These are phyloP conservation scores for Nanorana parkeri DNA, from an alignment of 2,113 vertebrate species.

Conservation along the genomic window DNA sequence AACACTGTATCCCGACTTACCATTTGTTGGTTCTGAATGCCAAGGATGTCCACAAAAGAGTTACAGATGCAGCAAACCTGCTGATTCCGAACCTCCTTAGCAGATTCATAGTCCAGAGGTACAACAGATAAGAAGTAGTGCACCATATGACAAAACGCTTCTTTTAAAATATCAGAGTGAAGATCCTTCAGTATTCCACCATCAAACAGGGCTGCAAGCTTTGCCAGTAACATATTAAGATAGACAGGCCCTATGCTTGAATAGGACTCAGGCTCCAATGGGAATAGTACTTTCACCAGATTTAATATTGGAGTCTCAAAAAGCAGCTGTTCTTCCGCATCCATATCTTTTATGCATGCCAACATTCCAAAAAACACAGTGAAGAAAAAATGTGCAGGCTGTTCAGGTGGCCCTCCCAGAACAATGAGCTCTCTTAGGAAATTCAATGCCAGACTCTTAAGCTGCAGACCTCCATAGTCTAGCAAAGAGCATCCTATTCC, in stretches of 20 bases:
- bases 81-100: slow-evolving; percentile 74
- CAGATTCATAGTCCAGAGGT: slow-evolving; percentile 81
- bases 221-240: slow-evolving; percentile 86
- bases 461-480: slow-evolving; percentile 73
- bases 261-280: slow-evolving; percentile 70
- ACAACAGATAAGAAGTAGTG: slow-evolving; percentile 83
- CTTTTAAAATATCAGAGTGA: slow-evolving; percentile 77
- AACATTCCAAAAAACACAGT: slow-evolving; percentile 80
- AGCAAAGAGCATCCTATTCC: slow-evolving; percentile 82
- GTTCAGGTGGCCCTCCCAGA: slow-evolving; percentile 83
- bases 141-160: slow-evolving; percentile 82
- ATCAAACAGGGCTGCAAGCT: slow-evolving; percentile 78
- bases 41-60: slow-evolving; percentile 77
- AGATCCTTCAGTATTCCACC: slow-evolving; percentile 68
- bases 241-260: slow-evolving; percentile 81
- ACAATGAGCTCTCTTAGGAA: slow-evolving; percentile 79
- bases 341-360: slow-evolving; percentile 68
- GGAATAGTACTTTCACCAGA: slow-evolving; percentile 80
- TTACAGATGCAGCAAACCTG: slow-evolving; percentile 77
- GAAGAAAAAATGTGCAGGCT: slow-evolving; percentile 81
- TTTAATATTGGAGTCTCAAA: slow-evolving; percentile 80
- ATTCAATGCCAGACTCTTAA: slow-evolving; percentile 75
- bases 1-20: slow-evolving; percentile 66
- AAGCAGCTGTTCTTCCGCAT: slow-evolving; percentile 65
- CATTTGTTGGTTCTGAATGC: slow-evolving; percentile 77